Base-by-base conservation (phyloP, 2,113 vertebrate genomes). In the Ammodytes marinus region DNA sequence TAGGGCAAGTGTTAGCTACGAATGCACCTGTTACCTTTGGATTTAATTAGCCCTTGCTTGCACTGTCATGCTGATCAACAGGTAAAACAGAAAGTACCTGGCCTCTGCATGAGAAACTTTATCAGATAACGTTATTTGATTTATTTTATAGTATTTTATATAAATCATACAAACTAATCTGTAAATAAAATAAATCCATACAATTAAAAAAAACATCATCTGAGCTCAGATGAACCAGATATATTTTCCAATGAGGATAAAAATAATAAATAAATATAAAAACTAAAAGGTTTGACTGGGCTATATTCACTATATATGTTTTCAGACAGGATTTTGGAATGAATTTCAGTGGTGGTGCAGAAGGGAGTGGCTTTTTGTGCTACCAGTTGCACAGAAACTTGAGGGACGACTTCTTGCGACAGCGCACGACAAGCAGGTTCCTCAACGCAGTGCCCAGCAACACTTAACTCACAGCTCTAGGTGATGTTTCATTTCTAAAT, bases 381-480 rank as follows among this genome's bases (percentile, higher is more conserved):
- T 89, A 61, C 45, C 69, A 90, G 80, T 82, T 83, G 79, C 70
- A 71, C 74, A 87, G 88, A 94, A 95, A 95, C 95, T 93, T 89
- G 95, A 95, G 93, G 70, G 93, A 88, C 95, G 85, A 94, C 94
- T 94, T 95, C 89, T 95, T 95, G 95, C 94, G 91, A 95, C 93
- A 95, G 92, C 15, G 37, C 90, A 92, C 60, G 92, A 94, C 92
- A 91, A 94, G 92, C 94, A 92, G 93, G 93, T 95, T 95, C 91
- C 89, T 91, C 87, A 49, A 49, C 61, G 84, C 35, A 58, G 74
- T 81, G 15, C 79, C 80, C 80, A 70, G 73, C n/a, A 67, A 59
- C 69, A 74, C 87, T 84, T 84, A 83, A 86, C 76, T 83, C 70
- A 82, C 81, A 79, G 87, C 90, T 93, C 83, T 54, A 90, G 89